Evolutionary conservation across 1,140 invertebrate genomes (phyloP).

Genomic region (Calephelis virginiensis): DNA sequence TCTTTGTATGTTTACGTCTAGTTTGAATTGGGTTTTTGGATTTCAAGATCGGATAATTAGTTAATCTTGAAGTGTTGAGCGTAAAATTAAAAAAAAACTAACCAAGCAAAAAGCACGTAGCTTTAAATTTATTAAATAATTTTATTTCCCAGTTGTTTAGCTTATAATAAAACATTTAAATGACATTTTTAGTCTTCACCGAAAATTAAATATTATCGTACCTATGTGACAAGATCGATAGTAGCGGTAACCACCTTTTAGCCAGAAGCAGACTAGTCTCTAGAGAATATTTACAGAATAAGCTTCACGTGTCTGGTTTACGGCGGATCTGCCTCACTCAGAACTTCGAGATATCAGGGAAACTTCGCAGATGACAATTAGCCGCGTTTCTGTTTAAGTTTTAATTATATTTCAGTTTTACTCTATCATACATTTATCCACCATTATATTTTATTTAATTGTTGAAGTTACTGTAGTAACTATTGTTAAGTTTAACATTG

Average conservation of each 20-base stretch:
- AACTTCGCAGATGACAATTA: slow-evolving; percentile 27
- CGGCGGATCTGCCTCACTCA: slow-evolving; percentile 54
- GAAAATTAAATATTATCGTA: no score
- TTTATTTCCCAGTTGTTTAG: no score
- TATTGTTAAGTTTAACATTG: no score
- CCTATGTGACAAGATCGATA: slow-evolving; percentile 21
- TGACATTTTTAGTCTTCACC: no score
- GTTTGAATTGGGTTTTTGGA: no score
- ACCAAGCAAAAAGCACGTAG: no score
- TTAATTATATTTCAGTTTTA: slow-evolving; percentile 15
- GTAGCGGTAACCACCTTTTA: slow-evolving; percentile 39
- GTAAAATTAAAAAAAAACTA: no score
- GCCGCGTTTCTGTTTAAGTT: slow-evolving; percentile 1
- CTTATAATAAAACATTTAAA: no score
- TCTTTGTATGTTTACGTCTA: no score
- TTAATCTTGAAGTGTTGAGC: no score
- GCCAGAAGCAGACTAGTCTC: slow-evolving; percentile 48
- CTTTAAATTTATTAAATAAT: no score
- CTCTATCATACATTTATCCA: neutral
- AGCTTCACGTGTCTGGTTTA: slow-evolving; percentile 69
- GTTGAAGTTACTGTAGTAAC: neutral
- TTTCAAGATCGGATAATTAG: no score
- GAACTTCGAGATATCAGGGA: slow-evolving; percentile 32
- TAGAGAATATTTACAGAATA: slow-evolving; percentile 68
- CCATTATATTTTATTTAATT: neutral